Conservation (phyloP, 2,797 vertebrate species). For the Falco berigora region DNA sequence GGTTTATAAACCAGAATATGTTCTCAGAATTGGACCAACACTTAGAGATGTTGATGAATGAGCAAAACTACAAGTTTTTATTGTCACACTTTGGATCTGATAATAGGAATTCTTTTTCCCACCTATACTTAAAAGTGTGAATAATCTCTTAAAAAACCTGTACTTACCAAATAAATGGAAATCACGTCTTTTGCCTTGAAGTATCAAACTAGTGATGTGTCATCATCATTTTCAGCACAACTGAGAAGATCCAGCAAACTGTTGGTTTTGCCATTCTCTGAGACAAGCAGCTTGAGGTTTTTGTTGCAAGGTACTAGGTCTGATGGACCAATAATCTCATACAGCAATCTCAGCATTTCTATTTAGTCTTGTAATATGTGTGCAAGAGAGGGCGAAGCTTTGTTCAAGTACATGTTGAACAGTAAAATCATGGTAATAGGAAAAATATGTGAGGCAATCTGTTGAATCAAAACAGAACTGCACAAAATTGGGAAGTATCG, state of each 20-base stretch:
- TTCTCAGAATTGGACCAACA: not conserved
- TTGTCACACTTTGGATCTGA: not conserved
- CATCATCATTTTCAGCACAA: not conserved
- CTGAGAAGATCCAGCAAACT: not conserved
- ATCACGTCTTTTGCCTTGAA: not conserved
- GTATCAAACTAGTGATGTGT: not conserved
- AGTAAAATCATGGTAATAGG: not conserved
- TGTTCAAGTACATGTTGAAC: not conserved
- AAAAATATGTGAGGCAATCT: not conserved
- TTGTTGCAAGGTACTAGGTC: not conserved
- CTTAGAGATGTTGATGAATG: not conserved
- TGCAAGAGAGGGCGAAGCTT: not conserved
- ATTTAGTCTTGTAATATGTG: fast-evolving
- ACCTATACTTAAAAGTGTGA: not conserved
- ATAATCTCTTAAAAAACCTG: not conserved
- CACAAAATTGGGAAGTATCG: not conserved
- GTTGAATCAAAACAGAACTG: not conserved
- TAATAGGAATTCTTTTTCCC: not conserved
- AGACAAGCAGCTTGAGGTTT: not conserved
- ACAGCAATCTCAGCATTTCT: not conserved
- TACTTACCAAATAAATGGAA: not conserved
- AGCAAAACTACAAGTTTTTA: not conserved
- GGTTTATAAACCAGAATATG: not conserved
- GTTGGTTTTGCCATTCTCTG: not conserved
- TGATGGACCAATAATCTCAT: not conserved